These are phyloP conservation scores for Cavia porcellus DNA, from an alignment of 2,113 vertebrate species.

Conservation along the genomic window DNA sequence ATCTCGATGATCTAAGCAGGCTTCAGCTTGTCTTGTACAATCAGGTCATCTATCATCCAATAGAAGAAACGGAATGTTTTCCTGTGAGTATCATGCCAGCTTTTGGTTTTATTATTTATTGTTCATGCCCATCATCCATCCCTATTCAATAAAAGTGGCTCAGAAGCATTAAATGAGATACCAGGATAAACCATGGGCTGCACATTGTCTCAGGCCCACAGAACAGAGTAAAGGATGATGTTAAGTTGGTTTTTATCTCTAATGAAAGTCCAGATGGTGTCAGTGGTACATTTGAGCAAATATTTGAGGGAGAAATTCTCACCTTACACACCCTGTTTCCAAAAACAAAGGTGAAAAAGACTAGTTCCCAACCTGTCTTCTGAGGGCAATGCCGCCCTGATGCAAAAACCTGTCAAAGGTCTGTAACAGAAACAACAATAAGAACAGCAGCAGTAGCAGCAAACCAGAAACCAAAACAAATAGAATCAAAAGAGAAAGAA, in stretches of 20 bases:
- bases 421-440: background rate
- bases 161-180: slow-evolving; percentile 23
- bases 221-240: background rate
- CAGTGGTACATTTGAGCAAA: slow-evolving; percentile 25
- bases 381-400: background rate
- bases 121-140: background rate
- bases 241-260: background rate
- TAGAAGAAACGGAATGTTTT: slow-evolving; percentile 16
- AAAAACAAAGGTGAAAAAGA: background rate
- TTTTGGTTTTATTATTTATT: slow-evolving; percentile 8
- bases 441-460: background rate
- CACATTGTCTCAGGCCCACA: background rate
- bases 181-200: background rate
- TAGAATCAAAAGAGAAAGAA: background rate
- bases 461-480: background rate
- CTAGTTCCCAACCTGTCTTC: background rate
- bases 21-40: background rate
- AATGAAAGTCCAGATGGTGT: slow-evolving; percentile 19
- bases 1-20: background rate
- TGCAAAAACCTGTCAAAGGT: slow-evolving; percentile 35
- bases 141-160: slow-evolving; percentile 7
- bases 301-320: background rate
- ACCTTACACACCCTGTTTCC: background rate
- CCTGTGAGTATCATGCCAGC: background rate
- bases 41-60: slow-evolving; percentile 22